A percentile compares a stretch with the other conserved stretches of the same genome.
These are phyloP conservation scores for Phoxinus phoxinus DNA, from an alignment of 2,113 vertebrate species.

Conservation along the genomic window DNA sequence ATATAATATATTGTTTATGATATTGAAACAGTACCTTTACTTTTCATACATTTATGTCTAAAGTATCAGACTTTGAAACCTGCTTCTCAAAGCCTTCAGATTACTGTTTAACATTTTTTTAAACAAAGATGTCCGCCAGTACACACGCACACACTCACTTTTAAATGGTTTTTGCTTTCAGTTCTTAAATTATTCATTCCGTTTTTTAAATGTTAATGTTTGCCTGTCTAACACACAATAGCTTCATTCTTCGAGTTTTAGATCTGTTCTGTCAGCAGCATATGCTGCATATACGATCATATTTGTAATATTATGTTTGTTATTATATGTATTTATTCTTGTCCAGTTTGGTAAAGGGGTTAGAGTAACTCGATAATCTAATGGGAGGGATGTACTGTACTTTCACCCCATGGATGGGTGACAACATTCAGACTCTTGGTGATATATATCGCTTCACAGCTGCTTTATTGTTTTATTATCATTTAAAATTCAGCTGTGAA, in stretches of 20 bases:
- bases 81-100: not conserved
- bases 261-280: not conserved
- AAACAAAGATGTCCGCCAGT: not conserved
- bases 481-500: not conserved
- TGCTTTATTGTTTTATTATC: constrained; percentile 5
- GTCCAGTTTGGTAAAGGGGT: not conserved
- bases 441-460: not conserved
- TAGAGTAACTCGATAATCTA: not conserved
- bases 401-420: not conserved
- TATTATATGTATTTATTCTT: not conserved
- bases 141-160: not conserved
- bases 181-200: not conserved
- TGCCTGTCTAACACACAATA: not conserved
- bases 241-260: not conserved
- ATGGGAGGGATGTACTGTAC: not conserved
- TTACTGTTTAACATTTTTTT: not conserved
- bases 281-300: not conserved
- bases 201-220: not conserved
- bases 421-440: not conserved
- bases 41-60: not conserved
- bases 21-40: not conserved
- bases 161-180: not conserved
- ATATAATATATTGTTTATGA: not conserved
- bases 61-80: not conserved
- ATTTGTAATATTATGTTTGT: not conserved